Evolutionary conservation across 2,797 vertebrate species (phyloP), one percentile per base, ranked within the genome.

Genomic region (Sebastes wilsoni): DNA sequence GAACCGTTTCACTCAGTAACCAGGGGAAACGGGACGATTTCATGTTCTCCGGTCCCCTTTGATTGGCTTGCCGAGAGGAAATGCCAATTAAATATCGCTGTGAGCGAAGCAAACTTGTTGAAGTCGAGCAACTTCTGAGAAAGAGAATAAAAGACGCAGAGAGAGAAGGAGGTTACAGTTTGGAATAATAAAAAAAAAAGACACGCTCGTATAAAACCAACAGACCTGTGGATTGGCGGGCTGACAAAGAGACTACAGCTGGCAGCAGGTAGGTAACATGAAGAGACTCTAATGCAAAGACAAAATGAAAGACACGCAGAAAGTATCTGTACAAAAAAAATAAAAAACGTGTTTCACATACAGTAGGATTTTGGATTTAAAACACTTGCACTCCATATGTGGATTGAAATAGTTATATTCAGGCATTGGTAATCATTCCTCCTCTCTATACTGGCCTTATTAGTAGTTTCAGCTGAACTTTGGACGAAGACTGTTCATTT

Each of bases 51-150:
- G 61, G 46, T 69, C 66, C 28, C 34, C 34, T 85, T 77, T 78
- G 75, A 90, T 80, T 83, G 80, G 62, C 59, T 79, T 77, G 60
- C 74, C 69, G 72, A 72, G 58, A 82, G 67, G 66, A 90, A 77
- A 81, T 12, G 62, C 6, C 81, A 87, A 88, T 87, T 88, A 86
- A 81, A 90, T 62, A 72, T 74, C n/a, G 38, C 77, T 64, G 30
- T 27, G 68, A 82, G 77, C 59, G 16, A 60, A 71, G 46, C 18
- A 77, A 77, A 77, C 32, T 82, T 59, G 66, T 75, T 59, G 30
- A 81, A 82, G 67, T 74, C 20, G 4, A 62, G 46, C 23, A 55
- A 66, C 68, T 77, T 82, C 52, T 66, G 64, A 79, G 68, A 80
- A 72, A 61, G n/a, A 55, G 12, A 66, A 66, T n/a, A 16, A 8